Conservation (phyloP, 2,888 invertebrate genomes). For the Timema cristinae region DNA sequence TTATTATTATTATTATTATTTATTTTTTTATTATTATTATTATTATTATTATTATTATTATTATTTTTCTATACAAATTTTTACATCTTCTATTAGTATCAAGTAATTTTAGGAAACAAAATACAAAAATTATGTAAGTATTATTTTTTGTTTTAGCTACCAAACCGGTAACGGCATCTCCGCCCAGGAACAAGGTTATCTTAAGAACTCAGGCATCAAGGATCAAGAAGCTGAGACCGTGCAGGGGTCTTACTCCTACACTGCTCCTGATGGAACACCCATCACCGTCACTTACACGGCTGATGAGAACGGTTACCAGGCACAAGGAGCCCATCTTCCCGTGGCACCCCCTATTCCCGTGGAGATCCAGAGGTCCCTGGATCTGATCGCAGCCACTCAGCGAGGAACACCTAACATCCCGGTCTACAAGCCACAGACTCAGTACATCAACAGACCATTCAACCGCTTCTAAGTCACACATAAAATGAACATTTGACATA, state of each 20-base stretch:
- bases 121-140: too few species aligned
- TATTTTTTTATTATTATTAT: too few species aligned
- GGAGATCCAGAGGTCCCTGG: slow-evolving; percentile 34
- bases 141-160: slow-evolving; percentile 39
- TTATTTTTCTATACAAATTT: too few species aligned
- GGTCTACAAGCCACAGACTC: too few species aligned
- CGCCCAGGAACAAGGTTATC: slow-evolving; percentile 62
- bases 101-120: too few species aligned
- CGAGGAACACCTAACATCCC: slow-evolving; percentile 10
- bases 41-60: too few species aligned
- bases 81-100: too few species aligned
- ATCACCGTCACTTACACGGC: slow-evolving; percentile 52
- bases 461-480: too few species aligned
- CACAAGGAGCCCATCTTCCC: slow-evolving; percentile 49
- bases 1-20: too few species aligned
- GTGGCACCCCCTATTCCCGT: slow-evolving; percentile 44
- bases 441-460: too few species aligned
- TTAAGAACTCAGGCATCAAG: slow-evolving; percentile 59
- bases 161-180: slow-evolving; percentile 42
- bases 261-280: slow-evolving; percentile 55
- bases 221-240: slow-evolving; percentile 44
- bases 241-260: slow-evolving; percentile 56
- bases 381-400: slow-evolving; percentile 26
- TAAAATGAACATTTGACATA: too few species aligned
- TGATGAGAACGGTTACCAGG: slow-evolving; percentile 50